Evolutionary conservation across 1,140 invertebrate genomes (phyloP).

Genomic region (Drosophila nannoptera): DNA sequence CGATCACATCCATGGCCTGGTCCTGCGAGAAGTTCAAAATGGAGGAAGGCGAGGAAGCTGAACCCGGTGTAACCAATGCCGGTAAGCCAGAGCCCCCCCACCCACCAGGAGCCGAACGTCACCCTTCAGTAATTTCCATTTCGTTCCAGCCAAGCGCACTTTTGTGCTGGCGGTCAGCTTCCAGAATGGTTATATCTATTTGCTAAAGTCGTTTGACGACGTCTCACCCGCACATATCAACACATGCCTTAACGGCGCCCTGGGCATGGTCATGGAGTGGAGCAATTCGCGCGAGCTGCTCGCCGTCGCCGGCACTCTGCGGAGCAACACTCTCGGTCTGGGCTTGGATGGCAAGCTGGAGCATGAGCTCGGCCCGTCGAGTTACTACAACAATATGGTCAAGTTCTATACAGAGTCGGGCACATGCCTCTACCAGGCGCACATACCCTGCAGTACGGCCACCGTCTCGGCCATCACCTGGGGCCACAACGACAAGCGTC

Average conservation of each 20-base stretch:
- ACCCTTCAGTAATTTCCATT: too few relatives aligned
- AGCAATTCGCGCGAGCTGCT: conserved; percentile 95
- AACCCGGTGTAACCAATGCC: conserved; percentile 80
- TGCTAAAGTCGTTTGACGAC: conserved; percentile 95
- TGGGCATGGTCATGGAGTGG: conserved; percentile 93
- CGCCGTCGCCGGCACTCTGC: conserved; percentile 91
- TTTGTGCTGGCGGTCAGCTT: conserved; percentile 93
- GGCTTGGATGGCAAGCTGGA: conserved; percentile 57
- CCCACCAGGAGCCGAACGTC: too few relatives aligned
- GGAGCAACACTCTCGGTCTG: conserved; percentile 40
- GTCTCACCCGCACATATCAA: conserved; percentile 86
- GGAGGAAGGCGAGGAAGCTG: conserved; percentile 92
- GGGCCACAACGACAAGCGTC: conserved; percentile 96
- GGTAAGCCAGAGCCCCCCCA: conserved; percentile 45
- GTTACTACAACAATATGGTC: conserved; percentile 78
- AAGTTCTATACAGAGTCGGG: conserved; percentile 91
- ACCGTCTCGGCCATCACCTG: conserved; percentile 96
- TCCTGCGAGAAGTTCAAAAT: conserved; percentile 99
- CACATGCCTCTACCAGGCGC: conserved; percentile 86
- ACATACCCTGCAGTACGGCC: conserved; percentile 85
- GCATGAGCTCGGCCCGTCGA: conserved; percentile 64
- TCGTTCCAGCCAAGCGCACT: conserved; percentile 80
- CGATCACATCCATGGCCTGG: conserved; percentile 95
- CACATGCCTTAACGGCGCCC: conserved; percentile 86
- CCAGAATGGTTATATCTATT: conserved; percentile 91